Evolutionary conservation across 2,113 vertebrate species (phyloP).

Genomic region (Amblyornis subalaris): DNA sequence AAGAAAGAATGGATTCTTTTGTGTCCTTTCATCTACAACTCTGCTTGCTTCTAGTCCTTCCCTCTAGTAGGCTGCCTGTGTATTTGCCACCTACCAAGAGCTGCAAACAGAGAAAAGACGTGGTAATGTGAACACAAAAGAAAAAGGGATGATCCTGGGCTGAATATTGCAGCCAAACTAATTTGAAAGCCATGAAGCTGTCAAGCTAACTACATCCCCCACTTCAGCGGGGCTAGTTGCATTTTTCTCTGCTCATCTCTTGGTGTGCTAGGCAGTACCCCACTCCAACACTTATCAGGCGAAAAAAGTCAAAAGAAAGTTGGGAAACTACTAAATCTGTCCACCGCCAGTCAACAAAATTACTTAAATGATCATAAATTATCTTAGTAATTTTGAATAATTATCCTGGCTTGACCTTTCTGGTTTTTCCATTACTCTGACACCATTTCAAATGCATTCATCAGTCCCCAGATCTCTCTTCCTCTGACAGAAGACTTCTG

Average conservation of each 20-base stretch:
- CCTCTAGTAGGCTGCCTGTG: neutral
- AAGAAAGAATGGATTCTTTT: neutral
- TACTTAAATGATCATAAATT: neutral
- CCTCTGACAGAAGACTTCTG: neutral
- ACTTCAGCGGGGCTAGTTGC: fast-evolving
- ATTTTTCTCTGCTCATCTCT: neutral
- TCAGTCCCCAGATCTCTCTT: neutral
- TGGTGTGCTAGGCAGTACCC: neutral
- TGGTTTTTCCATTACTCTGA: neutral
- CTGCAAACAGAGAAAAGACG: neutral
- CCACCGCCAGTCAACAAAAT: neutral
- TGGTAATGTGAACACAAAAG: neutral
- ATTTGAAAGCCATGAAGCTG: neutral
- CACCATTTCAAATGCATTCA: neutral
- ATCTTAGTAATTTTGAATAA: fast-evolving
- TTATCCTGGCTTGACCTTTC: neutral
- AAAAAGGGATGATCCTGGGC: neutral
- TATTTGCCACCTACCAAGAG: neutral
- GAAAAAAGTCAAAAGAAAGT: neutral
- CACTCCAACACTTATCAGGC: no score
- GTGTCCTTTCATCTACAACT: neutral
- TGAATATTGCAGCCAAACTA: neutral
- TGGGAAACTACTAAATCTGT: neutral
- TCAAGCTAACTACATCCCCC: neutral
- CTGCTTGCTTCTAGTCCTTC: neutral